Evolutionary conservation across 1,140 invertebrate species (phyloP).

Genomic region (Coelopa frigida): DNA sequence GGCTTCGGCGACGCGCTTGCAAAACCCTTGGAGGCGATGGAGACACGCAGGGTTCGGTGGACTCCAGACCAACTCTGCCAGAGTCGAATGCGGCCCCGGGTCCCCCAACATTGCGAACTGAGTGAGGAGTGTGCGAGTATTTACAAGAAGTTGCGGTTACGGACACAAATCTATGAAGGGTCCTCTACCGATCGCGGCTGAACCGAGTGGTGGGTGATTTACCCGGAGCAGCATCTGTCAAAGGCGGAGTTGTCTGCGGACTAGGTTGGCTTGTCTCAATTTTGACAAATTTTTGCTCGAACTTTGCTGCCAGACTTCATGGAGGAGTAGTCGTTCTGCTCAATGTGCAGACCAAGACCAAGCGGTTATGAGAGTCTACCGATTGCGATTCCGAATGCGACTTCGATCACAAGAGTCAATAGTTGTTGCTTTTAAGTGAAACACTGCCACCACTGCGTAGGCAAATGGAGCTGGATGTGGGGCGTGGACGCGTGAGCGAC

Average conservation of each 20-base stretch:
- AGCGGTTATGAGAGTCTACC: conserved; percentile 14
- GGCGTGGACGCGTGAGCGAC: too few species aligned
- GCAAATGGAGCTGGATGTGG: conserved; percentile 6
- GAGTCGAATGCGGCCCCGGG: too few species aligned
- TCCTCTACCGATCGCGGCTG: too few species aligned
- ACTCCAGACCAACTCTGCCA: too few species aligned
- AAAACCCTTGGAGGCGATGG: too few species aligned
- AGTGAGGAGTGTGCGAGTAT: too few species aligned
- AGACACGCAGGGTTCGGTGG: too few species aligned
- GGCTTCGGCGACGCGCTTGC: too few species aligned
- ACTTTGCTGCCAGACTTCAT: conserved; percentile 45
- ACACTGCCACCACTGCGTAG: conserved; percentile 45
- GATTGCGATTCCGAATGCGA: background rate
- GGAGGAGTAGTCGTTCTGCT: conserved; percentile 17
- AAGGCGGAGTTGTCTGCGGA: conserved; percentile 34
- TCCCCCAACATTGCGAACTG: too few species aligned
- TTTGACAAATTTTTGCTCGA: conserved; percentile 45
- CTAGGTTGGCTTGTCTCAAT: conserved; percentile 43
- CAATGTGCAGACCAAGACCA: conserved; percentile 19
- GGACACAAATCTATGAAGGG: too few species aligned
- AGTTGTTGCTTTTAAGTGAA: conserved; percentile 38
- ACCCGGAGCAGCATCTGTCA: conserved; percentile 21
- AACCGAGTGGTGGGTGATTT: background rate
- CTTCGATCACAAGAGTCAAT: background rate
- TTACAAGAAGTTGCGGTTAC: too few species aligned